These are phyloP conservation scores for Platyscapa corneri DNA, from an alignment of 1,140 invertebrate genomes.

Conservation along the genomic window DNA sequence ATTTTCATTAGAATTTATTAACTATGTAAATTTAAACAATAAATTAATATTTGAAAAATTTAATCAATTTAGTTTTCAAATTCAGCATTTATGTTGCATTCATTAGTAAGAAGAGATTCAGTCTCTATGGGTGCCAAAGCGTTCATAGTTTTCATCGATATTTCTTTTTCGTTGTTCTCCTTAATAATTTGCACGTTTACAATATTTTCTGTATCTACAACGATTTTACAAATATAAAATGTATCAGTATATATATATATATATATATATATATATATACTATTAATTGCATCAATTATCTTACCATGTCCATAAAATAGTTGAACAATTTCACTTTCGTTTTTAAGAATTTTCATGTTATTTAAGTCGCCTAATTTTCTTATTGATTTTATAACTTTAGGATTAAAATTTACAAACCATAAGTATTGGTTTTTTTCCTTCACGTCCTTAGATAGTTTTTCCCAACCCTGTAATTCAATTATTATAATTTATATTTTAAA, in stretches of 20 bases:
- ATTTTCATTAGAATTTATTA: too few relatives aligned
- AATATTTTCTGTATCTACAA: constrained; percentile 44
- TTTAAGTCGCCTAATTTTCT: constrained; percentile 55
- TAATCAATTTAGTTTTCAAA: not conserved
- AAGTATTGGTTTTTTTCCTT: constrained; percentile 63
- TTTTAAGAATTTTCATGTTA: constrained; percentile 60
- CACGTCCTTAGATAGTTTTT: constrained; percentile 64
- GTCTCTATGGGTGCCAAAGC: not conserved
- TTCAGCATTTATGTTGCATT: not conserved
- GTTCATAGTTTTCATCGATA: constrained; percentile 23
- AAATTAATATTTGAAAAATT: not conserved
- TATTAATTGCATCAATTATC: not conserved
- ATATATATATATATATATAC: not conserved
- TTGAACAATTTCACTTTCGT: constrained; percentile 57
- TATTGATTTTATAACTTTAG: constrained; percentile 57
- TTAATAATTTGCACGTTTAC: constrained; percentile 33
- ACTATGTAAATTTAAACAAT: not conserved
- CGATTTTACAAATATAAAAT: not conserved
- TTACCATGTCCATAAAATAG: constrained; percentile 39
- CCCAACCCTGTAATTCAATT: constrained; percentile 64
- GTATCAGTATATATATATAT: not conserved
- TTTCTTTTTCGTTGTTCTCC: constrained; percentile 19
- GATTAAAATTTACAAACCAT: constrained; percentile 66
- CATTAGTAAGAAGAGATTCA: constrained; percentile 42
- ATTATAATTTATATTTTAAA: not conserved